These are phyloP conservation scores for Harpagifer antarcticus DNA, from an alignment of 2,797 vertebrate species.

Conservation along the genomic window DNA sequence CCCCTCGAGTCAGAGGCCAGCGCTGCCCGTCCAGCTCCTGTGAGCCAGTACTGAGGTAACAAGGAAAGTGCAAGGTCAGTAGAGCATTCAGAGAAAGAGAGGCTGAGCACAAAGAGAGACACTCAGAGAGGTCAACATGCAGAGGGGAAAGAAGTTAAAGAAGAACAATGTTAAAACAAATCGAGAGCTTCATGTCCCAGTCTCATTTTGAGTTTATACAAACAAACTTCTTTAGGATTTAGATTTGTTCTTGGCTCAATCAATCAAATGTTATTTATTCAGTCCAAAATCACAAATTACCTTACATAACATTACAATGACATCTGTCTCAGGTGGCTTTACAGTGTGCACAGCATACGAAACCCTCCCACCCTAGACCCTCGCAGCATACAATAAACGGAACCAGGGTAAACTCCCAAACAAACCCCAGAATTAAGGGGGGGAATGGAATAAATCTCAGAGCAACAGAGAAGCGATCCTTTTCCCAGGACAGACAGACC, in stretches of 20 bases:
- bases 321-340: no score
- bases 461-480: no score
- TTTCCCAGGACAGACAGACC: no score
- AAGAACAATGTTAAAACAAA: constrained; percentile 15
- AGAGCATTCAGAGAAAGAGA: constrained; percentile 54
- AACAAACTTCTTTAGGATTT: constrained; percentile 7
- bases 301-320: no score
- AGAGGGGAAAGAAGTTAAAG: constrained; percentile 32
- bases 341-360: no score
- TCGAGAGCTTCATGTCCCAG: not conserved
- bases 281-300: no score
- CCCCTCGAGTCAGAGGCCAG: constrained; percentile 71
- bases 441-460: constrained; percentile 11
- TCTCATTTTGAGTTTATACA: constrained; percentile 22
- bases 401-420: no score
- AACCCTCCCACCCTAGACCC: no score
- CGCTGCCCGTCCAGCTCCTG: constrained; percentile 70
- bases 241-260: constrained; percentile 39
- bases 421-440: constrained; percentile 5
- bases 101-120: constrained; percentile 53
- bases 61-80: constrained; percentile 75
- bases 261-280: no score
- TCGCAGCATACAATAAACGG: no score
- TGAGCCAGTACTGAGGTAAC: constrained; percentile 55
- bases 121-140: constrained; percentile 35